Conservation (phyloP, 2,797 vertebrate species). For the Liparis tanakae region DNA sequence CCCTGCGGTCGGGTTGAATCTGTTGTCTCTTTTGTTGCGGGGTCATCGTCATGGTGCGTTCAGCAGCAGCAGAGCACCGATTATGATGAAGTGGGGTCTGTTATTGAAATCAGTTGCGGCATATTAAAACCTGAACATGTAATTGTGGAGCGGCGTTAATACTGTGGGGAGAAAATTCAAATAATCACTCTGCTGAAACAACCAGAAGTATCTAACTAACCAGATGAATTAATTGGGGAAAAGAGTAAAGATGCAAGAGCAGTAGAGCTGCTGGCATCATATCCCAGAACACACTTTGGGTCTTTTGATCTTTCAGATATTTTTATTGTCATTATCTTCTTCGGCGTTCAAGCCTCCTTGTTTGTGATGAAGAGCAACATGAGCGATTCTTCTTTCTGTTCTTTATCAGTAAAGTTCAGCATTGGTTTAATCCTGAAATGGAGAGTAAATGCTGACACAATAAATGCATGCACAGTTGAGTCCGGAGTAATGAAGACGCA, state of each 20-base stretch:
- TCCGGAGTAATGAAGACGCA: background rate
- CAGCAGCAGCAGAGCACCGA: background rate
- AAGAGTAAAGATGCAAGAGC: background rate
- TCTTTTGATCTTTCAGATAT: too few species aligned
- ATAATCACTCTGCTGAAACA: background rate
- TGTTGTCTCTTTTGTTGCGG: background rate
- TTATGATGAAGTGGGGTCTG: conserved; percentile 12
- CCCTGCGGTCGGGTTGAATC: background rate
- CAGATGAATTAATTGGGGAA: background rate
- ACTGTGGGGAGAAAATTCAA: background rate
- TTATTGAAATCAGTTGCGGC: conserved; percentile 19
- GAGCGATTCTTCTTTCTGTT: too few species aligned
- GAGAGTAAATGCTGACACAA: background rate
- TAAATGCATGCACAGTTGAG: too few species aligned
- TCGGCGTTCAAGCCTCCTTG: background rate
- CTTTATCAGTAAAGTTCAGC: background rate
- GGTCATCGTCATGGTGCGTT: background rate
- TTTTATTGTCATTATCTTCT: background rate
- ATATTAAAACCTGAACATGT: background rate
- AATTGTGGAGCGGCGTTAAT: background rate
- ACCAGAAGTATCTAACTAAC: background rate
- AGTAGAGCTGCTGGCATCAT: background rate
- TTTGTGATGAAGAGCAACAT: background rate
- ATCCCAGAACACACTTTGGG: background rate
- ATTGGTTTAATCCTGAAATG: background rate